Percentiles rank a stretch among this genome's conserved stretches.
Conservation (phyloP, 2,888 invertebrate species). For the Trimorus sp. region DNA sequence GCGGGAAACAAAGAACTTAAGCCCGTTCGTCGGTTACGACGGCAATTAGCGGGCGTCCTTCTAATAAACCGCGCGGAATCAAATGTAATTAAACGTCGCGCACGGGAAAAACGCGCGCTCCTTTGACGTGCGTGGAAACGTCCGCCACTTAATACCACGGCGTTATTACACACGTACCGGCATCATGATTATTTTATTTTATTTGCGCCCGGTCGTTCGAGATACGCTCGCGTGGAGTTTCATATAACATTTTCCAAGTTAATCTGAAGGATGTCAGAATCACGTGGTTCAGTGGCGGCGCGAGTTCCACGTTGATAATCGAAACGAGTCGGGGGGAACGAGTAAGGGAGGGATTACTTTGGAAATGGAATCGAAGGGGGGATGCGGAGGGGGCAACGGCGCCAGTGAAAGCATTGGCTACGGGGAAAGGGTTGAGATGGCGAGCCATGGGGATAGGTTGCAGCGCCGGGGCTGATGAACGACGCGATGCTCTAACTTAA, state of each 20-base stretch:
- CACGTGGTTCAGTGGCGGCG: slow-evolving; percentile 58
- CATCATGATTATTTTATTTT: neutral
- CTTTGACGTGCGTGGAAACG: no score
- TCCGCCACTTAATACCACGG: no score
- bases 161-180: no score
- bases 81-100: no score
- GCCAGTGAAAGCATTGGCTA: slow-evolving; percentile 42
- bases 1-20: no score
- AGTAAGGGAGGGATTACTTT: slow-evolving; percentile 61
- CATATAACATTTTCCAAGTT: slow-evolving; percentile 60
- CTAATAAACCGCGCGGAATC: no score
- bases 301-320: slow-evolving; percentile 63
- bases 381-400: neutral
- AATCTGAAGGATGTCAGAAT: slow-evolving; percentile 66
- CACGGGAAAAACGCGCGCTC: no score
- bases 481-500: slow-evolving; percentile 75
- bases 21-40: no score
- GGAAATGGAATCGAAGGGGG: slow-evolving; percentile 61
- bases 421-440: slow-evolving; percentile 40
- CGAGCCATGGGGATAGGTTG: slow-evolving; percentile 55
- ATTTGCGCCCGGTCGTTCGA: slow-evolving; percentile 38
- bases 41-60: no score
- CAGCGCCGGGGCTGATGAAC: slow-evolving; percentile 71
- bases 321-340: slow-evolving; percentile 57
- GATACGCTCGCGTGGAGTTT: slow-evolving; percentile 49